Percentiles rank a stretch among this genome's conserved stretches.
phyloP scores from a whole-genome alignment of 2,113 vertebrate species.

The Spizaetus ornatus region DNA sequence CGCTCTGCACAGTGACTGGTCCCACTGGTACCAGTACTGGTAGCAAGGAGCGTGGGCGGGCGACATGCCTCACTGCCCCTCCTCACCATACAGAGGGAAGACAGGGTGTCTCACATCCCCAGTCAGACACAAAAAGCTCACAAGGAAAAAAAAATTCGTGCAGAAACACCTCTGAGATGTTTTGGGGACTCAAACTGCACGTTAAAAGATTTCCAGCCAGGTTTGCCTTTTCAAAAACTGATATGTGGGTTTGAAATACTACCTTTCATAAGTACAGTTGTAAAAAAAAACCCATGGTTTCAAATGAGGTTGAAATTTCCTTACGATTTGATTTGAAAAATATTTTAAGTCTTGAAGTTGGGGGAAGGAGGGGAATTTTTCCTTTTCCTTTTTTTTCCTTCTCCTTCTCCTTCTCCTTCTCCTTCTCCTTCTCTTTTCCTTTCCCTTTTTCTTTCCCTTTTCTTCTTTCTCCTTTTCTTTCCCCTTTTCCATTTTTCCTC shows the following conservation, averaged over 20 bases:
- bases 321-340: neutral
- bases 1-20: rapidly evolving
- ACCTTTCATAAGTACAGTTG: neutral
- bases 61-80: neutral
- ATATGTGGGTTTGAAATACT: neutral
- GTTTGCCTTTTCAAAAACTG: neutral
- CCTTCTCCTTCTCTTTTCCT: neutral
- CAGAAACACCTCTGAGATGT: neutral
- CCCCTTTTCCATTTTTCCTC: too few species aligned
- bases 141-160: too few species aligned
- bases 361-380: neutral
- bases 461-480: neutral
- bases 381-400: neutral
- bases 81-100: rapidly evolving
- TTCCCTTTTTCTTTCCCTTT: too few species aligned
- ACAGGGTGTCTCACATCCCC: neutral
- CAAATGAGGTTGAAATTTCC: neutral
- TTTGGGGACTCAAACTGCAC: neutral
- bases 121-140: rapidly evolving
- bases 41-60: rapidly evolving
- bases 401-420: neutral
- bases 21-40: rapidly evolving
- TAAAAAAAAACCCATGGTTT: neutral
- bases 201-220: neutral
- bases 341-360: neutral